Evolutionary conservation across 1,140 invertebrate genomes (phyloP).

Genomic region (Cataglyphis hispanica): DNA sequence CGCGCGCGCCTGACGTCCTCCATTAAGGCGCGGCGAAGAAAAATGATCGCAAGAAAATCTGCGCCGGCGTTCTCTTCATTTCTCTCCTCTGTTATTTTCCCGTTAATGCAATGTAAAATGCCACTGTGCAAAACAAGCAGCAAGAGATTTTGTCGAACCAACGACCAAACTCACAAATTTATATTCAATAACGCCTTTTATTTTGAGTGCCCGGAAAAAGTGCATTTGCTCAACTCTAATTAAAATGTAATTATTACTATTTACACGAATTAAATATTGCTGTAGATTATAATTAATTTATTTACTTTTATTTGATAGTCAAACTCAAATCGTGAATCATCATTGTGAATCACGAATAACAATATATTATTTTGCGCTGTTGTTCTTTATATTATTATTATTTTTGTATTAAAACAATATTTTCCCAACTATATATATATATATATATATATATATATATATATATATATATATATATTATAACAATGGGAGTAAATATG

Average conservation of each 20-base stretch:
- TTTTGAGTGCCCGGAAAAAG: background rate
- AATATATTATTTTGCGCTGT: too few relatives aligned
- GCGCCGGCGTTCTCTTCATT: slow-evolving; percentile 48
- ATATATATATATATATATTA: too few relatives aligned
- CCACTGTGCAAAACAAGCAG: slow-evolving; percentile 43
- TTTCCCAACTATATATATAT: background rate
- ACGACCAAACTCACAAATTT: background rate
- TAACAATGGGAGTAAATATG: slow-evolving; percentile 13
- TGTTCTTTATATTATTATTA: background rate
- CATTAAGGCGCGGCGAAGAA: slow-evolving; percentile 28
- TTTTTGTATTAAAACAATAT: slow-evolving; percentile 9
- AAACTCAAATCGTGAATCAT: background rate
- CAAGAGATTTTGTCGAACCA: background rate
- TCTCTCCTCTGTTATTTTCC: slow-evolving; percentile 41
- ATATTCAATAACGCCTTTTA: background rate
- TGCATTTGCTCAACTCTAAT: background rate
- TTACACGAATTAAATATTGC: background rate
- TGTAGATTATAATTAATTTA: background rate
- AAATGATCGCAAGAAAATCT: slow-evolving; percentile 57
- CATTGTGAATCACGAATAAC: background rate
- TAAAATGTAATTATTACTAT: background rate
- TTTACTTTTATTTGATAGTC: background rate
- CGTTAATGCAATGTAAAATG: slow-evolving; percentile 50
- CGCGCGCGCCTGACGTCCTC: slow-evolving; percentile 1
- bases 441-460: too few relatives aligned